Evolutionary conservation across 1,140 invertebrate genomes (phyloP).

Genomic region (Calycopis cecrops): DNA sequence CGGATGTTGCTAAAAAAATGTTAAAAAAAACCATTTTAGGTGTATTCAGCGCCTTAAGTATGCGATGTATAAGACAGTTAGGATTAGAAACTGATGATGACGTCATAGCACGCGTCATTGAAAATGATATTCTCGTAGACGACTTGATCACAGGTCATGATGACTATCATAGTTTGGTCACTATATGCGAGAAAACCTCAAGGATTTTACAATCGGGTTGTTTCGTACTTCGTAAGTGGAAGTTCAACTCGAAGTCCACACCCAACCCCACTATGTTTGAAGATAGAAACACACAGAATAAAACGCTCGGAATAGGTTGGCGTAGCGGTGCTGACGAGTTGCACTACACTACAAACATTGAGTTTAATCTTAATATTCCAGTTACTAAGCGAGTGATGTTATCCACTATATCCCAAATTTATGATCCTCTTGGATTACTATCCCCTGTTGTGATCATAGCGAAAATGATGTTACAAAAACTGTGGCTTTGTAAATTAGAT

Average conservation of each 20-base stretch:
- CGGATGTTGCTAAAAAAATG: too few species aligned
- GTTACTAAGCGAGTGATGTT: slow-evolving; percentile 9
- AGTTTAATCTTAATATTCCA: neutral
- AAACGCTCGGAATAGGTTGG: slow-evolving; percentile 36
- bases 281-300: slow-evolving; percentile 16
- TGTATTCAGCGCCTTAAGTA: slow-evolving; percentile 40
- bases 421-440: slow-evolving; percentile 17
- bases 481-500: slow-evolving; percentile 18
- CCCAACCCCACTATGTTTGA: neutral
- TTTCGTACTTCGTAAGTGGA: slow-evolving; percentile 40
- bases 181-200: slow-evolving; percentile 34
- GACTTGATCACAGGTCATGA: slow-evolving; percentile 46
- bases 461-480: slow-evolving; percentile 21
- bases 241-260: slow-evolving; percentile 27
- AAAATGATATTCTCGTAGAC: slow-evolving; percentile 65
- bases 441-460: slow-evolving; percentile 16
- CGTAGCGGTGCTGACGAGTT: slow-evolving; percentile 26
- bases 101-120: too few species aligned
- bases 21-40: too few species aligned
- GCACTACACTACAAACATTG: slow-evolving; percentile 23
- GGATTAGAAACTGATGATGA: slow-evolving; percentile 18
- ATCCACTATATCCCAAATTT: slow-evolving; percentile 18
- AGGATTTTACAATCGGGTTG: slow-evolving; percentile 21
- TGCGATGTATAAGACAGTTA: slow-evolving; percentile 28
- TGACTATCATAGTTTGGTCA: neutral